Conservation (phyloP, 2,113 vertebrate species). For the Amblyornis subalaris region DNA sequence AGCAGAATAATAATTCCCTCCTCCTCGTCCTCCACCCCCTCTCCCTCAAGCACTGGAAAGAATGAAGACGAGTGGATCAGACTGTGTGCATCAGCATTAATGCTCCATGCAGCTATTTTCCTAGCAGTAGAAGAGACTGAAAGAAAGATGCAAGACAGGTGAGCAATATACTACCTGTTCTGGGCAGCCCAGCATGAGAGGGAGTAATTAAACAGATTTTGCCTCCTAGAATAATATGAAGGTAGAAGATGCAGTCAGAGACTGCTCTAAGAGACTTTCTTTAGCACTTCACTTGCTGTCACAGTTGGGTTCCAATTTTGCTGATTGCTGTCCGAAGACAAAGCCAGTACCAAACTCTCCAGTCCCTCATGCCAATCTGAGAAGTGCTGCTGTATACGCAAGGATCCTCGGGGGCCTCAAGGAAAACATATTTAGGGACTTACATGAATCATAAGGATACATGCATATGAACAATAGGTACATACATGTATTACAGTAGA, state of each 20-base stretch:
- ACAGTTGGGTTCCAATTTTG: background rate
- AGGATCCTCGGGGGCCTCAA: background rate
- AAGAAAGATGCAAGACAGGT: conserved; percentile 24
- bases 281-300: background rate
- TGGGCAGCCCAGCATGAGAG: conserved; percentile 12
- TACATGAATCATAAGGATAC: background rate
- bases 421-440: background rate
- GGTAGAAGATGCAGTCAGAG: background rate
- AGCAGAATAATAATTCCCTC: conserved; percentile 66
- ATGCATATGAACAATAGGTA: background rate
- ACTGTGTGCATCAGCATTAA: conserved; percentile 52
- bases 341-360: background rate
- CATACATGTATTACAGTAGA: background rate
- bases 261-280: background rate
- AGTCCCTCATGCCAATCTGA: background rate
- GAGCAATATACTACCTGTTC: conserved; percentile 43
- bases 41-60: conserved; percentile 28
- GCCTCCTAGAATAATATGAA: background rate
- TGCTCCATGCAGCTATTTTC: conserved; percentile 48
- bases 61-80: conserved; percentile 35
- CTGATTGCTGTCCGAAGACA: background rate
- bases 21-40: conserved; percentile 20
- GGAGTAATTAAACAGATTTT: conserved; percentile 30
- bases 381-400: background rate
- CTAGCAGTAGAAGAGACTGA: conserved; percentile 7